Conservation (phyloP, 2,797 vertebrate species). For the Danio kyathit region DNA sequence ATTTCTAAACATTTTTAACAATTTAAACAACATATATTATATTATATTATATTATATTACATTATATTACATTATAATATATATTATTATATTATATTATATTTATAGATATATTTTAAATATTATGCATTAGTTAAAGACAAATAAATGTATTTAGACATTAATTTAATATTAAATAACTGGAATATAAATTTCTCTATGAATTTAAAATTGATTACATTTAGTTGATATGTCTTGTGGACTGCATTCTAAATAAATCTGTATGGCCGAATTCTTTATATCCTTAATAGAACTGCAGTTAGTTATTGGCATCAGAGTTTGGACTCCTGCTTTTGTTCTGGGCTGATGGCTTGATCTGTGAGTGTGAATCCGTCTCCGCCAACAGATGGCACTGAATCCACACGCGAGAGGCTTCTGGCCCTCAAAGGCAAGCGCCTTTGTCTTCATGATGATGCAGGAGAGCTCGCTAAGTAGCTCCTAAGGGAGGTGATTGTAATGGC, state of each 20-base stretch:
- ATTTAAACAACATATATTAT: too few species aligned
- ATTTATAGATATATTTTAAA: too few species aligned
- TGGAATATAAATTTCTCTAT: too few species aligned
- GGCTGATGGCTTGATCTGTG: background rate
- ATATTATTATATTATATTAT: too few species aligned
- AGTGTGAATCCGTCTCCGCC: constrained; percentile 29
- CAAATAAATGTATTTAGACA: too few species aligned
- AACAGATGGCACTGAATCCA: constrained; percentile 65
- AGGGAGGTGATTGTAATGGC: constrained; percentile 75
- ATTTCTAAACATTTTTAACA: too few species aligned
- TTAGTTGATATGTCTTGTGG: too few species aligned
- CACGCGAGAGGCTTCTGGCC: constrained; percentile 12
- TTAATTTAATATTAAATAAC: too few species aligned
- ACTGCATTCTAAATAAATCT: background rate
- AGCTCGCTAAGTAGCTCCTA: constrained; percentile 72
- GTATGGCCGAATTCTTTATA: background rate
- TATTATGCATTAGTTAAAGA: too few species aligned
- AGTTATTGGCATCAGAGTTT: background rate
- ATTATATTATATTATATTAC: too few species aligned
- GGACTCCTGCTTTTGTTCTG: background rate
- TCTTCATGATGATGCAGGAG: constrained; percentile 71
- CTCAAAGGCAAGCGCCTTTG: constrained; percentile 63
- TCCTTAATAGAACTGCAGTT: background rate
- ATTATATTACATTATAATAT: too few species aligned
- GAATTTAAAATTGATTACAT: too few species aligned